These are phyloP conservation scores for Acropora yongei DNA, from an alignment of 64 coral and sea anemone species.

Conservation along the genomic window DNA sequence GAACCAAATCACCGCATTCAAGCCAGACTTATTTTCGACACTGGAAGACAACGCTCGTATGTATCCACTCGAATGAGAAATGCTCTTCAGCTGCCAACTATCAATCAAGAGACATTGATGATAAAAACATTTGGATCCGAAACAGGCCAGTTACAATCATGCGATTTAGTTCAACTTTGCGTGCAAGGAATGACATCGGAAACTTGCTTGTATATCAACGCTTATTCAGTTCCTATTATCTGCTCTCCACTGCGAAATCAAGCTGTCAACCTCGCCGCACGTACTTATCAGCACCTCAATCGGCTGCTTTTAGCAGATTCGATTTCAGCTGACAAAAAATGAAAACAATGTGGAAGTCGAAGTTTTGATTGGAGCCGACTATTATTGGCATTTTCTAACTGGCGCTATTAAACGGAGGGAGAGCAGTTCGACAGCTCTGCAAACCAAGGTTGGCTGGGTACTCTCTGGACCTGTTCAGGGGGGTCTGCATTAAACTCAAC, in stretches of 20 bases:
- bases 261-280: background rate
- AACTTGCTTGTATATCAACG: background rate
- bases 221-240: background rate
- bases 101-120: background rate
- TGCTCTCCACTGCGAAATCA: background rate
- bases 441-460: background rate
- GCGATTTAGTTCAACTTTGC: background rate
- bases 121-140: background rate
- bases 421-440: background rate
- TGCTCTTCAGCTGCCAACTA: background rate
- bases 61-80: too few relatives aligned
- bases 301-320: background rate
- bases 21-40: too few relatives aligned
- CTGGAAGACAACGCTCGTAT: too few relatives aligned
- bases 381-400: background rate
- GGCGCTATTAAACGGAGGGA: background rate
- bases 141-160: background rate
- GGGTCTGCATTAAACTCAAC: background rate
- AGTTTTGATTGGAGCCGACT: background rate
- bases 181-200: background rate
- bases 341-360: background rate
- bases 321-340: background rate
- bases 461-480: too few relatives aligned
- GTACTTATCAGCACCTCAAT: background rate
- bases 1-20: accelerated